Conservation (phyloP, 2,888 invertebrate species). For the Pollenia angustigena region DNA sequence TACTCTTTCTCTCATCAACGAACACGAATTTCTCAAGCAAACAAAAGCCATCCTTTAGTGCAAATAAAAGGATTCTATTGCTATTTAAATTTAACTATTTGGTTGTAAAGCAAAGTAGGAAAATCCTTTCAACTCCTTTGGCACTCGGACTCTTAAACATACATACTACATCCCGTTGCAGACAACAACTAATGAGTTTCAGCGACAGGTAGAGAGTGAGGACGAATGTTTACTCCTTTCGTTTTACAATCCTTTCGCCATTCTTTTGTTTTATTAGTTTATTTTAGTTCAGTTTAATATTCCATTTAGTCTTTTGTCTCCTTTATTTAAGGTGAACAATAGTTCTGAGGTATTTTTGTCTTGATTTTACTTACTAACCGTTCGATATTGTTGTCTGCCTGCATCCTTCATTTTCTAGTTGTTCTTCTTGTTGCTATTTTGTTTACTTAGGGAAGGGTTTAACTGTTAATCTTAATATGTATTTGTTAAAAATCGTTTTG, state of each 20-base stretch:
- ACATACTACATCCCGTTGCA: not conserved
- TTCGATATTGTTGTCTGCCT: constrained; percentile 37
- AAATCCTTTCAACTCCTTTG: constrained; percentile 67
- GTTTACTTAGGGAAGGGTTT: constrained; percentile 42
- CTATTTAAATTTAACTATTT: constrained; percentile 53
- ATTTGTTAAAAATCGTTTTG: constrained; percentile 14
- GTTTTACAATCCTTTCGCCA: constrained; percentile 49
- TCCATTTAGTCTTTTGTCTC: constrained; percentile 54
- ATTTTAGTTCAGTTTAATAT: constrained; percentile 55
- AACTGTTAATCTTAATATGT: constrained; percentile 28
- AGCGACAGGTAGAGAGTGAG: constrained; percentile 23
- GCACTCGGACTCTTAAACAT: not conserved
- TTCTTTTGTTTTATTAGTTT: constrained; percentile 44
- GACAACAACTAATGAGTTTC: constrained; percentile 40
- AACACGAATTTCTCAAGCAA: constrained; percentile 28
- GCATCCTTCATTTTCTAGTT: too few species aligned
- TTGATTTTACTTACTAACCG: constrained; percentile 62
- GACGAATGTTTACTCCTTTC: constrained; percentile 59
- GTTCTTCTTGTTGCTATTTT: not conserved
- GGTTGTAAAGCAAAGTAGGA: constrained; percentile 13
- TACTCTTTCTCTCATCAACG: constrained; percentile 26
- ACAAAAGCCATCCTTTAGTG: constrained; percentile 11
- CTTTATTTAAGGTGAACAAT: constrained; percentile 61
- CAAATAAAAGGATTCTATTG: constrained; percentile 39
- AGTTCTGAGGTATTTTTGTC: constrained; percentile 69